Evolutionary conservation across 2,797 vertebrate species (phyloP).

Genomic region (Erithacus rubecula): DNA sequence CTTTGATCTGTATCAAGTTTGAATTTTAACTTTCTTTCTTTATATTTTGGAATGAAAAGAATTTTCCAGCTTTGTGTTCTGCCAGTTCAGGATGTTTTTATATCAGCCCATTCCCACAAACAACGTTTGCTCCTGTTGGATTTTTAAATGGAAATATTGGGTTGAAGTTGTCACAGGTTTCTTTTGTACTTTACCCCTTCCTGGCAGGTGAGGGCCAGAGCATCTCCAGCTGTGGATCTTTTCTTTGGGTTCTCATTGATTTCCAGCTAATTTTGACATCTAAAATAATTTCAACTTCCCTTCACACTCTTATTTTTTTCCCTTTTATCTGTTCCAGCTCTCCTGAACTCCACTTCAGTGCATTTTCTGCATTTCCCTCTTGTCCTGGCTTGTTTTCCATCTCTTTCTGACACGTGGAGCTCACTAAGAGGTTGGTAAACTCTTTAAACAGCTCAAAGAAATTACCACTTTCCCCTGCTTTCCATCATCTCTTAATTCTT

Average conservation of each 20-base stretch:
- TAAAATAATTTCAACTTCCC: not conserved
- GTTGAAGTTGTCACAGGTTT: not conserved
- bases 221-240: not conserved
- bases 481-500: not conserved
- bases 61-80: not conserved
- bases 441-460: not conserved
- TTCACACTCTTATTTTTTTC: not conserved
- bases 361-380: not conserved
- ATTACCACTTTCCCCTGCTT: not conserved
- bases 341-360: not conserved
- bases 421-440: not conserved
- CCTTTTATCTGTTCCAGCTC: not conserved
- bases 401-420: not conserved
- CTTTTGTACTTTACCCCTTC: not conserved
- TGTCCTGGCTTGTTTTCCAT: not conserved
- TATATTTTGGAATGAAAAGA: not conserved
- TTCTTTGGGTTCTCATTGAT: not conserved
- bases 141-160: not conserved
- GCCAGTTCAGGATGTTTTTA: not conserved
- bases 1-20: not conserved
- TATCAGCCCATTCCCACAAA: not conserved
- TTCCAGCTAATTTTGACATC: not conserved
- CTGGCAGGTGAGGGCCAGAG: not conserved
- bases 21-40: not conserved
- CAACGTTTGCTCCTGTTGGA: accelerated